These are phyloP conservation scores for Geophilus truncorum DNA, from an alignment of 2,888 invertebrate genomes.

Conservation along the genomic window DNA sequence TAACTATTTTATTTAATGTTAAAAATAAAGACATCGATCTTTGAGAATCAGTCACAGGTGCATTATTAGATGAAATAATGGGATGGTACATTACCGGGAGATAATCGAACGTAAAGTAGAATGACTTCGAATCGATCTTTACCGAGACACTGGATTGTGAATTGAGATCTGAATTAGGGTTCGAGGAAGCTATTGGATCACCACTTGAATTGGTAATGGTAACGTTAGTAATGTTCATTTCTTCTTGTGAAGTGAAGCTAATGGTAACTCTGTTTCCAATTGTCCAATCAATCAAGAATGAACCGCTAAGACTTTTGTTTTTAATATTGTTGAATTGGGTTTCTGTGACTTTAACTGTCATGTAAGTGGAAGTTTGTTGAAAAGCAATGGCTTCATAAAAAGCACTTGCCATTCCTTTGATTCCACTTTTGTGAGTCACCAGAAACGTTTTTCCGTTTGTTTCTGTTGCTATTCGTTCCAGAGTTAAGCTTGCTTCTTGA, in stretches of 20 bases:
- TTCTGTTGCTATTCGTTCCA: not conserved
- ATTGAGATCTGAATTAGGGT: not conserved
- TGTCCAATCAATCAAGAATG: not conserved
- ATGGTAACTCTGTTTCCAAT: not conserved
- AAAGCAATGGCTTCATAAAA: not conserved
- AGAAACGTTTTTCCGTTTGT: constrained; percentile 8
- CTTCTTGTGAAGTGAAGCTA: not conserved
- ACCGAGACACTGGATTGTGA: not conserved
- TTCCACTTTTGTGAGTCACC: not conserved
- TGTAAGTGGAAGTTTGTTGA: not conserved
- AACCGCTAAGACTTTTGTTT: not conserved
- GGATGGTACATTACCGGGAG: no score
- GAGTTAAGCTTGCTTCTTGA: not conserved
- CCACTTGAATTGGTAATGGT: not conserved
- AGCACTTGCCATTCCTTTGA: not conserved
- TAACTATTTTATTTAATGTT: no score
- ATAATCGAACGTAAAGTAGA: not conserved
- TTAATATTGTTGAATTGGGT: not conserved
- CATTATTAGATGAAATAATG: no score
- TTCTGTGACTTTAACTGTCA: not conserved
- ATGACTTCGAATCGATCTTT: not conserved
- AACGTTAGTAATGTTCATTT: not conserved
- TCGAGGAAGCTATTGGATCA: not conserved
- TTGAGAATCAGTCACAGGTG: no score
- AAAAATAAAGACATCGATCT: no score